Base-by-base conservation (phyloP, 2,888 invertebrate genomes). In the Tillus elongatus region DNA sequence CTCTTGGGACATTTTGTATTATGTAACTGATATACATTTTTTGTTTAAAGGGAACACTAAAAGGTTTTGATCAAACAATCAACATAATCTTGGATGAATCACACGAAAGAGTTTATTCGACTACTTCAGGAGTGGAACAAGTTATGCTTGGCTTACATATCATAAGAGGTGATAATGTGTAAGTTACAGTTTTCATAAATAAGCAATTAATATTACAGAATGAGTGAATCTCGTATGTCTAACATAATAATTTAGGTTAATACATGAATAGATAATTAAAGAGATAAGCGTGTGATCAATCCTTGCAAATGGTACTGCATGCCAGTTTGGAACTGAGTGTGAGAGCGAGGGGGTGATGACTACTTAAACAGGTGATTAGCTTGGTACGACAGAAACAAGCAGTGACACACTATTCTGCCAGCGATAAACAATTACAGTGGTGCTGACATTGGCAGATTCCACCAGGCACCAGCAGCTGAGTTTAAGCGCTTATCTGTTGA, bases 1-100 rank as follows among this genome's bases (percentile, higher is more conserved):
- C 4, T 30, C 4, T 33, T 29, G 12, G 11, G 33, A 26, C 6
- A 13, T 30, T 26, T 43, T 29, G n/a, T n/a, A n/a, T n/a, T n/a
- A n/a, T n/a, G n/a, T 34, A 28, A 4, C 30, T 34, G 1, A 6
- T n/a, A 12, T 6, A 9, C 9, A 15, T 16, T 3, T 15, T 40
- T 30, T 42, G 36, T 42, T 68, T 67, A 43, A 51, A 84, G 83
- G 98, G 98, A 30, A 91, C 92, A 0, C 66, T 99, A 44, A 96
- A 96, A 66, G 98, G 98, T 15, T 98, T 95, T 67, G 98, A 98
- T 68, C 98, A 98, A 68, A 92, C 96, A n/a, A 92, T 97, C 49
- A 98, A 99, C 63, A 74, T 99, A 47, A 95, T 98, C 54, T 70
- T 98, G 46, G 96, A 97, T 60, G 97, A 98, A 66, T 93, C 95